phyloP scores from a whole-genome alignment of 1,140 invertebrate genomes.

The Drosophila sp. region DNA sequence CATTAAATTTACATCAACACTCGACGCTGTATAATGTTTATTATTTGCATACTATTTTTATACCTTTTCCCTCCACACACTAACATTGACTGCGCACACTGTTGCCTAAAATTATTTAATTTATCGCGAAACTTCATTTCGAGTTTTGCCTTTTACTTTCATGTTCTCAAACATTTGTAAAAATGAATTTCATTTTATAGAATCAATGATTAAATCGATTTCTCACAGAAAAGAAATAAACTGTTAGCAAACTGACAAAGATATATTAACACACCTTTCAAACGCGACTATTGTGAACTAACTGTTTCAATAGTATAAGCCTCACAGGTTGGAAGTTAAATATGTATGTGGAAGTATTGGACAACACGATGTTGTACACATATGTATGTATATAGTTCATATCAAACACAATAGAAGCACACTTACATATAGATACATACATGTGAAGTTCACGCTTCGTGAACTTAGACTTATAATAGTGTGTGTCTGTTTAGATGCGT shows the following conservation, averaged over 20 bases:
- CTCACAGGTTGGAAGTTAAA: slow-evolving; percentile 15
- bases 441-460: slow-evolving; percentile 15
- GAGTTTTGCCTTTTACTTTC: background rate
- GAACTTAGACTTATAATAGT: slow-evolving; percentile 16
- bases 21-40: background rate
- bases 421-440: background rate
- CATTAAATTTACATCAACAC: background rate
- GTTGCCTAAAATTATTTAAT: slow-evolving; percentile 31
- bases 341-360: background rate
- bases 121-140: slow-evolving; percentile 33
- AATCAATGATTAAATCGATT: slow-evolving; percentile 4
- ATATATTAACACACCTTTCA: background rate
- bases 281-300: slow-evolving; percentile 5
- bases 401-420: background rate
- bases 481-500: background rate
- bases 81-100: slow-evolving; percentile 16
- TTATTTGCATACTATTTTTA: background rate
- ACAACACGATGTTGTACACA: background rate
- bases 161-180: background rate
- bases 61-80: slow-evolving; percentile 39
- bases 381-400: slow-evolving; percentile 10
- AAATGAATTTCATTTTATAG: background rate
- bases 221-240: background rate
- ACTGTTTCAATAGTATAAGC: slow-evolving; percentile 24
- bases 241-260: background rate